phyloP scores from a whole-genome alignment of 2,797 vertebrate genomes.

The Enteromius treurensis region DNA sequence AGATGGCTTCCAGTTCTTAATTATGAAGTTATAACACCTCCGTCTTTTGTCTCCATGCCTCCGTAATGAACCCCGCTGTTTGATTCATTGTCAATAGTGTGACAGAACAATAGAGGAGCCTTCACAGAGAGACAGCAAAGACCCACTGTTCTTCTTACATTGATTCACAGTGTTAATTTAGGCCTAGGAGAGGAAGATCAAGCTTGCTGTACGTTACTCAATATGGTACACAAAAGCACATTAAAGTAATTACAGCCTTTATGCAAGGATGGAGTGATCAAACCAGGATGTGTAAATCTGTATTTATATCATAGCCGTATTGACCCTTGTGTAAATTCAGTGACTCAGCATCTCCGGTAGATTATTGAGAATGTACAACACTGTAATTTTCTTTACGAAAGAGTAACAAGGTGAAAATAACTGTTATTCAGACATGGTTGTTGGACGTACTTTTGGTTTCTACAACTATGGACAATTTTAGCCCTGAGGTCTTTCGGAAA shows the following conservation, averaged over 20 bases:
- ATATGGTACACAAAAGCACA: conserved; percentile 52
- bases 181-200: conserved; percentile 46
- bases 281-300: conserved; percentile 35
- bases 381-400: conserved; percentile 30
- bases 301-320: conserved; percentile 42
- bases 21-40: conserved; percentile 56
- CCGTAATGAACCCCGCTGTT: conserved; percentile 45
- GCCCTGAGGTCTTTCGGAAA: neutral
- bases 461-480: neutral
- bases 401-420: conserved; percentile 21
- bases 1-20: conserved; percentile 58
- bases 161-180: conserved; percentile 58
- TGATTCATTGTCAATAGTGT: conserved; percentile 59
- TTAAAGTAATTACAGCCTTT: conserved; percentile 60
- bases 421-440: neutral
- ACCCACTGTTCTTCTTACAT: conserved; percentile 52
- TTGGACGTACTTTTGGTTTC: conserved; percentile 1
- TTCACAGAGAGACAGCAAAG: conserved; percentile 35
- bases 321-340: conserved; percentile 39
- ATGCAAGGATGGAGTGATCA: conserved; percentile 46
- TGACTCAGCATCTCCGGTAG: neutral
- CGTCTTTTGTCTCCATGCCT: conserved; percentile 55
- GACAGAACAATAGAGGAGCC: conserved; percentile 57
- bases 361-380: conserved; percentile 4
- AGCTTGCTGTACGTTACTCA: conserved; percentile 53